Evolutionary conservation across 2,888 invertebrate species (phyloP).

Genomic region (Automeris io): DNA sequence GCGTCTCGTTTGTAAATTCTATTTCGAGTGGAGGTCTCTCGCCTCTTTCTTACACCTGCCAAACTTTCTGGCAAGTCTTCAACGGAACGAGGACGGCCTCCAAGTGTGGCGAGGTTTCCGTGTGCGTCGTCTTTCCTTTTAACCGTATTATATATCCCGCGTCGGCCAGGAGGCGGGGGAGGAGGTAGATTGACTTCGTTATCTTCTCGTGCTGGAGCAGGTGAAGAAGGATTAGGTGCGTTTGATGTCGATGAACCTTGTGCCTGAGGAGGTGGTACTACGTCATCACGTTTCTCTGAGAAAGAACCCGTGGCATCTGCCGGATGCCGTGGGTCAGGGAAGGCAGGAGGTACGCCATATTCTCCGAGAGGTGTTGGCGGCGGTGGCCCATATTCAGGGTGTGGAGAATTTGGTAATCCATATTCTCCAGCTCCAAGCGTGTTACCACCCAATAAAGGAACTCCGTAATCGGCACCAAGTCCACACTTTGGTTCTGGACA

Average conservation of each 20-base stretch:
- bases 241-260: conserved; percentile 87
- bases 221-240: conserved; percentile 72
- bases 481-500: conserved; percentile 95
- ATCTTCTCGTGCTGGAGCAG: conserved; percentile 73
- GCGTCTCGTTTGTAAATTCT: conserved; percentile 90
- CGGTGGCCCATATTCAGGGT: conserved; percentile 84
- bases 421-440: conserved; percentile 80
- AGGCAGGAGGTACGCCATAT: conserved; percentile 86
- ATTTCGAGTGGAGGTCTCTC: conserved; percentile 80
- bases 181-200: conserved; percentile 87
- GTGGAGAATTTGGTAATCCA: conserved; percentile 72
- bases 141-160: conserved; percentile 88
- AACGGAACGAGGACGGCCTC: conserved; percentile 92
- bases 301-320: conserved; percentile 89
- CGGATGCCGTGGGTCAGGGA: conserved; percentile 92
- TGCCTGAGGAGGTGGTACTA: conserved; percentile 88
- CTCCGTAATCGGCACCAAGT: conserved; percentile 81
- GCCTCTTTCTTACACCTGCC: conserved; percentile 83
- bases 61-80: conserved; percentile 88
- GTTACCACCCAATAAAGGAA: conserved; percentile 79
- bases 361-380: conserved; percentile 80
- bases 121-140: conserved; percentile 88
- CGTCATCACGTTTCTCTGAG: conserved; percentile 88
- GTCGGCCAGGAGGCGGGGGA: conserved; percentile 89
- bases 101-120: conserved; percentile 87